Conservation (phyloP, 2,113 vertebrate species). For the Nymphicus hollandicus region DNA sequence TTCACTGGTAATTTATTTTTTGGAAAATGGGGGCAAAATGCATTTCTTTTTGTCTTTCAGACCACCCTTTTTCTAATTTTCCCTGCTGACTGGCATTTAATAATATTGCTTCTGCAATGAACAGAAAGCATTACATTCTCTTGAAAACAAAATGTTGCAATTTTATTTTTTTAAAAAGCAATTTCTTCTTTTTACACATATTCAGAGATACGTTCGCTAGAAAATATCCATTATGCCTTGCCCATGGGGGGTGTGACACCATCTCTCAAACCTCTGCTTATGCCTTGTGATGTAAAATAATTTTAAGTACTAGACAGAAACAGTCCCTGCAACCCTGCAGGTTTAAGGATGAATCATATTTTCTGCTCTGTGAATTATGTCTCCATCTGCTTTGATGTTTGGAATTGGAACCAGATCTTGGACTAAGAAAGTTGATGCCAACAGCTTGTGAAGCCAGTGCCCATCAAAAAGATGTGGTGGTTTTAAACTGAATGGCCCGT, state of each 20-base stretch:
- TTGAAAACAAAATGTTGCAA: conserved; percentile 26
- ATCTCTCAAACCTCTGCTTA: neutral
- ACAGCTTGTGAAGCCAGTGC: neutral
- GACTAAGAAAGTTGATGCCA: neutral
- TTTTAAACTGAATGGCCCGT: neutral
- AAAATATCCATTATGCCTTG: conserved; percentile 1
- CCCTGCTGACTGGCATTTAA: conserved; percentile 22
- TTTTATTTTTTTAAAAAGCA: neutral
- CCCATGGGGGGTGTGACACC: neutral
- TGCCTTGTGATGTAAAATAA: neutral
- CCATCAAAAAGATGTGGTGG: neutral
- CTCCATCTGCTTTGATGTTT: conserved; percentile 28
- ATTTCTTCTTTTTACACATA: neutral
- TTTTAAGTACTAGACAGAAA: conserved; percentile 8
- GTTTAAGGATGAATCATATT: conserved; percentile 12
- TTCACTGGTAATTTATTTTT: conserved; percentile 41
- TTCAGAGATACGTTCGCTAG: neutral
- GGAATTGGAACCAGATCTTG: neutral
- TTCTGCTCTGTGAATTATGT: neutral
- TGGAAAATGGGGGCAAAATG: neutral
- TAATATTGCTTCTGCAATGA: conserved; percentile 37
- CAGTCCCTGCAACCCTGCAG: neutral
- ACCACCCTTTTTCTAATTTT: conserved; percentile 33
- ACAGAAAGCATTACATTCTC: neutral
- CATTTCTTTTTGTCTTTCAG: conserved; percentile 6